Conservation (phyloP, 2,888 invertebrate species). For the Cylindroiulus punctatus region DNA sequence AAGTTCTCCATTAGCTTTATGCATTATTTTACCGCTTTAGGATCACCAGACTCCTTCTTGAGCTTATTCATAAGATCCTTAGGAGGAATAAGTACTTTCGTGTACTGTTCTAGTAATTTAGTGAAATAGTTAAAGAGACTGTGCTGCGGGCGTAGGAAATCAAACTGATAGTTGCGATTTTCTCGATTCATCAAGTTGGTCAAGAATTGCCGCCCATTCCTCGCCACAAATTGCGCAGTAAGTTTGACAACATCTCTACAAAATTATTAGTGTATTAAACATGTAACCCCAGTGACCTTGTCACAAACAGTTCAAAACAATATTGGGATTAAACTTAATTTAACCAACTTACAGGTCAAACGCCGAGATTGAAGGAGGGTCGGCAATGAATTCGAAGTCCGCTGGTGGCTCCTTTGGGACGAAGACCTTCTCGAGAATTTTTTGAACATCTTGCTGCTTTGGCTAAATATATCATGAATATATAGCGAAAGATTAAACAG, state of each 20-base stretch:
- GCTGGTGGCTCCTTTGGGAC: slow-evolving; percentile 90
- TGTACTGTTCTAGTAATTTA: slow-evolving; percentile 96
- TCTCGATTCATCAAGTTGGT: slow-evolving; percentile 99
- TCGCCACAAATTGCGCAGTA: slow-evolving; percentile 98
- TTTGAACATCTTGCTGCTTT: slow-evolving; percentile 86
- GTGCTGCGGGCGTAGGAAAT: slow-evolving; percentile 97
- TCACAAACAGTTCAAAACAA: neutral
- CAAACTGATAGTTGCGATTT: slow-evolving; percentile 97
- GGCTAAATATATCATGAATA: slow-evolving; percentile 69
- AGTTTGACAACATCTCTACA: slow-evolving; percentile 93
- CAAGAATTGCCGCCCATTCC: slow-evolving; percentile 97
- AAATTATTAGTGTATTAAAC: slow-evolving; percentile 54
- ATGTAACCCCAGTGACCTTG: neutral
- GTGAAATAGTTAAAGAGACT: slow-evolving; percentile 98
- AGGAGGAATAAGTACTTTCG: slow-evolving; percentile 93
- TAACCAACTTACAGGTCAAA: slow-evolving; percentile 77
- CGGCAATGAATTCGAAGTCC: slow-evolving; percentile 94
- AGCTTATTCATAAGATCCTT: slow-evolving; percentile 86
- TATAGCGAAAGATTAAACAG: neutral
- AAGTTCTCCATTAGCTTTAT: neutral
- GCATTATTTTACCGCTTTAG: slow-evolving; percentile 69
- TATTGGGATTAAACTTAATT: neutral
- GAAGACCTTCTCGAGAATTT: slow-evolving; percentile 84
- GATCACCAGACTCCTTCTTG: slow-evolving; percentile 76
- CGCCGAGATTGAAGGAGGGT: slow-evolving; percentile 98